Evolutionary conservation across 2,888 invertebrate genomes (phyloP).

Genomic region (Sthenelais limicola): DNA sequence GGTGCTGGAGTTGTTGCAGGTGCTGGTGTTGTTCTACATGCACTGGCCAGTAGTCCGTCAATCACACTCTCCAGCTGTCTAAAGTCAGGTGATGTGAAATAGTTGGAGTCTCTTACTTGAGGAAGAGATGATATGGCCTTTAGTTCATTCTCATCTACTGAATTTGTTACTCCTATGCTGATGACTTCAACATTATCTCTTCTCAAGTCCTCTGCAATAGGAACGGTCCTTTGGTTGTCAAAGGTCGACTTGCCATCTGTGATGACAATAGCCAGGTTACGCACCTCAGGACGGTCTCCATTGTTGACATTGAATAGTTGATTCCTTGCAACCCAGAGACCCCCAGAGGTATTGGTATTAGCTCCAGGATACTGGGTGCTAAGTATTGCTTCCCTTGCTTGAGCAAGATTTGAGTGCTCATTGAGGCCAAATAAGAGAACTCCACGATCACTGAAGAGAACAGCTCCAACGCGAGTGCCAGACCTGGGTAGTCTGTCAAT

Average conservation of each 20-base stretch:
- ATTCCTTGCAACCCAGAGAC: constrained; percentile 32
- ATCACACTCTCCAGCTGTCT: constrained; percentile 8
- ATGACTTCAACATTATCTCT: not conserved
- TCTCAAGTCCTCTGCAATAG: constrained; percentile 13
- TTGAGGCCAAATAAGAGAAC: constrained; percentile 35
- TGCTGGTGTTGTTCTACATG: constrained; percentile 10
- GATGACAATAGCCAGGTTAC: constrained; percentile 39
- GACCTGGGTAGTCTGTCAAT: constrained; percentile 31
- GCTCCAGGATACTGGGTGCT: constrained; percentile 41
- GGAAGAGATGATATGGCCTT: constrained; percentile 15
- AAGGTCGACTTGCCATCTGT: constrained; percentile 42
- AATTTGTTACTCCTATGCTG: constrained; percentile 14
- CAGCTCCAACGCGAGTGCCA: constrained; percentile 30
- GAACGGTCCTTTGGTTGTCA: constrained; percentile 27
- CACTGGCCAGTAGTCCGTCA: not conserved
- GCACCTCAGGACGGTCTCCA: constrained; percentile 35
- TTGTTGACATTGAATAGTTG: constrained; percentile 23
- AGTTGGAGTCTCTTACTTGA: constrained; percentile 4
- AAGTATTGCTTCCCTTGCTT: constrained; percentile 30
- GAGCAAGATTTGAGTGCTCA: constrained; percentile 7
- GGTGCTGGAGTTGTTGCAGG: constrained; percentile 2
- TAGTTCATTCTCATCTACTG: constrained; percentile 30
- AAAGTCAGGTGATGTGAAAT: constrained; percentile 23
- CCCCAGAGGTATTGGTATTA: constrained; percentile 49
- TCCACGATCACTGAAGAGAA: constrained; percentile 39